Base-by-base conservation (phyloP, 2,797 vertebrate genomes). In the Anolis apletophallus region DNA sequence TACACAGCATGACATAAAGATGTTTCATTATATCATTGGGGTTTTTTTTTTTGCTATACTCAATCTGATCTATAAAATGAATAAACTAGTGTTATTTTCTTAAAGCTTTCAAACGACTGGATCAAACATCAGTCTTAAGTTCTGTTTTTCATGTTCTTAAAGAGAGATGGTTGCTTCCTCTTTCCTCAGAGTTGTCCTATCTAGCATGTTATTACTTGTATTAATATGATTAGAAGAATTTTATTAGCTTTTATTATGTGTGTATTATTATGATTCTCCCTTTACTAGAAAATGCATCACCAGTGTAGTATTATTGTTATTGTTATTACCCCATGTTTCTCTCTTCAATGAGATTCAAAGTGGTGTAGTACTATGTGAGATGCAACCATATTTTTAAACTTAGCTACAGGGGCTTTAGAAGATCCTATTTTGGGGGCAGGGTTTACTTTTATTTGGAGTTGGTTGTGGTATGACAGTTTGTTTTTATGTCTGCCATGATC, bases 1-100 rank as follows among this genome's bases (percentile, higher is more conserved):
- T 64, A 80, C 64, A 80, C 87, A 87, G n/a, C 54, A 40, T 75
- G 19, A 36, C 57, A 81, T 23, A 81, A 68, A 57, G 52, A 11
- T n/a, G 21, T 52, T 79, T 72, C 64, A 19, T 72, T 68, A 40
- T 16, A 61, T 29, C 76, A 74, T 8, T 46, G 46, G 46, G 46
- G 46, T 46, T 52, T 1, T 11, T 69, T 76, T 69, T 23, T 69
- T 81, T 61, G 55, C 34, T 79, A 23, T 14, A 40, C 6, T 36
- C 32, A 11, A 1, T 85, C n/a, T 61, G 52, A 61, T 34, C 26
- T 52, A 64, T 29, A 69, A 68, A 85, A 34, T 29, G 67, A 32
- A 80, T 61, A 52, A 71, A 57, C 6, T n/a, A 69, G 17, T 29
- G 13, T 32, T 74, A 73, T 21, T 40, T 23, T n/a, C 26, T 82